Evolutionary conservation across 2,888 invertebrate species (phyloP).

Genomic region (Gonocerus acuteangulatus): DNA sequence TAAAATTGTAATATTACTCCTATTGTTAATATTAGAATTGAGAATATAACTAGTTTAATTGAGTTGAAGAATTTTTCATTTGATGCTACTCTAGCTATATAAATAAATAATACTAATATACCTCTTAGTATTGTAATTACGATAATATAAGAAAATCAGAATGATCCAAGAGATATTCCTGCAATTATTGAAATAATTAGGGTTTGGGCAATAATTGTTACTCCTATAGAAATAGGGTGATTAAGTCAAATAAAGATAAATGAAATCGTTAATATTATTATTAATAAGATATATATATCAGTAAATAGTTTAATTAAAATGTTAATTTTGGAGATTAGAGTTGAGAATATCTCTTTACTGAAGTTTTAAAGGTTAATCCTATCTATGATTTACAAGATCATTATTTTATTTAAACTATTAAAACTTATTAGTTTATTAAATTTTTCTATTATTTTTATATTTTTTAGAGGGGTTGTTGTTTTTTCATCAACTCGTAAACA

Average conservation of each 20-base stretch:
- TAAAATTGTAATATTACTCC: not conserved
- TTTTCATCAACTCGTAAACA: slow-evolving; percentile 49
- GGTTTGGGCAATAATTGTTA: slow-evolving; percentile 51
- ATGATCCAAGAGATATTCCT: slow-evolving; percentile 48
- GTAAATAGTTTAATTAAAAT: slow-evolving; percentile 59
- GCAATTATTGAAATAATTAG: slow-evolving; percentile 46
- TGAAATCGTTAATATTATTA: slow-evolving; percentile 34
- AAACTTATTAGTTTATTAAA: slow-evolving; percentile 50
- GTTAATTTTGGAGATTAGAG: slow-evolving; percentile 64
- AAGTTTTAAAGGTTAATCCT: slow-evolving; percentile 51
- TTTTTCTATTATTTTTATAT: slow-evolving; percentile 44
- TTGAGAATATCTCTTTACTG: slow-evolving; percentile 50
- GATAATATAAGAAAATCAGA: slow-evolving; percentile 56
- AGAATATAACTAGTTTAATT: not conserved
- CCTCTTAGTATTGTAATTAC: slow-evolving; percentile 57
- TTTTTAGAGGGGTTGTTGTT: slow-evolving; percentile 45
- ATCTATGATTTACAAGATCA: slow-evolving; percentile 62
- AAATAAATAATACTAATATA: slow-evolving; percentile 57
- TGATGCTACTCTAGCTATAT: slow-evolving; percentile 54
- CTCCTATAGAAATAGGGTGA: slow-evolving; percentile 51
- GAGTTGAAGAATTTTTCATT: slow-evolving; percentile 48
- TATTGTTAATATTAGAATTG: not conserved
- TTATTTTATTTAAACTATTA: slow-evolving; percentile 61
- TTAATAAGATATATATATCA: slow-evolving; percentile 44
- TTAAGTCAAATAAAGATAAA: slow-evolving; percentile 37